phyloP scores from a whole-genome alignment of 2,888 invertebrate genomes.

The Ophraella communa region DNA sequence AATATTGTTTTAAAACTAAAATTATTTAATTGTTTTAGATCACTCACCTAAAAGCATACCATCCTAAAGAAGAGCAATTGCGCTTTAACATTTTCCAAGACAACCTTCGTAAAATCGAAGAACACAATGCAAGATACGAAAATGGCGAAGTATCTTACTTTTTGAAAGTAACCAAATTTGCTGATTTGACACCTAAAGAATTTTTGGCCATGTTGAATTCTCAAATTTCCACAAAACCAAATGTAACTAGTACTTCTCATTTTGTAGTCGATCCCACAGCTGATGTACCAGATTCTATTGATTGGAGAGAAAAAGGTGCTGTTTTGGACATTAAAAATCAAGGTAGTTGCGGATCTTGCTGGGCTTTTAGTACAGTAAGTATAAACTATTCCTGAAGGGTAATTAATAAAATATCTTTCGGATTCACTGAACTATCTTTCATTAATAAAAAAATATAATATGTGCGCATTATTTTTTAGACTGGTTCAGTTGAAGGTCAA shows the following conservation, averaged over 20 bases:
- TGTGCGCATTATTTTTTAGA: slow-evolving; percentile 61
- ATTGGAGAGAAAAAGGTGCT: slow-evolving; percentile 17
- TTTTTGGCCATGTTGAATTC: slow-evolving; percentile 4
- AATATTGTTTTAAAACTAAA: background rate
- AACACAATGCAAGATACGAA: slow-evolving; percentile 13
- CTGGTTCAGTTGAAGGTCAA: slow-evolving; percentile 87
- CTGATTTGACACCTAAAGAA: slow-evolving; percentile 15
- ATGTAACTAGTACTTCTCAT: background rate
- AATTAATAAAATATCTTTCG: background rate
- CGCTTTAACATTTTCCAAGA: slow-evolving; percentile 11
- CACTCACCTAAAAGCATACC: background rate
- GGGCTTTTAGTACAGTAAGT: slow-evolving; percentile 24
- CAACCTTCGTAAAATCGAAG: slow-evolving; percentile 6
- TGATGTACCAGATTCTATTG: background rate
- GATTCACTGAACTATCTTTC: no score
- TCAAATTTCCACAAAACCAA: slow-evolving; percentile 3
- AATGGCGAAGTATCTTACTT: slow-evolving; percentile 4
- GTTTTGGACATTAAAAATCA: slow-evolving; percentile 11
- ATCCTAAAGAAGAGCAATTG: slow-evolving; percentile 5
- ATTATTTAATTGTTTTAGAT: background rate
- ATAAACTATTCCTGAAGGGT: no score
- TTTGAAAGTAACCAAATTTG: slow-evolving; percentile 7
- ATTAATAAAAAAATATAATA: no score
- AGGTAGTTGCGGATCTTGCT: background rate
- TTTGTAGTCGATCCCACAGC: background rate